Base-by-base conservation (phyloP, 2,888 invertebrate species). In the Cecidostiba fungosa region DNA sequence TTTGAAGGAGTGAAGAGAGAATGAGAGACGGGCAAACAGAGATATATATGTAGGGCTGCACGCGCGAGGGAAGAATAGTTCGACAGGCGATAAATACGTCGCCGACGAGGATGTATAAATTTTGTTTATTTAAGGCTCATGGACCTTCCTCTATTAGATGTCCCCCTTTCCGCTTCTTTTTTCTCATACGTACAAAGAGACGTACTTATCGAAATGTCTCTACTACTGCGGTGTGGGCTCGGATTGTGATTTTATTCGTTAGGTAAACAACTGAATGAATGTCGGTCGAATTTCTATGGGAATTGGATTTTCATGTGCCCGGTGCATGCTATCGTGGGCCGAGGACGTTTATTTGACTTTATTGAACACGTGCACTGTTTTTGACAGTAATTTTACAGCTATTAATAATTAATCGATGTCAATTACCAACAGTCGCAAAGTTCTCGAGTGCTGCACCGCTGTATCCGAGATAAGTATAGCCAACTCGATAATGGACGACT, bases 1-100 rank as follows among this genome's bases (percentile, higher is more conserved):
- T 84, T 82, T 79, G 77, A 70, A 47, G 82, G 73, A 59, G 74
- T 54, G 77, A 66, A 39, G 47, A 3, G 12, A 8, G 36, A 29
- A 39, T 12, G 69, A 54, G 73, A 74, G 26, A 26, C 29, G 23
- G 43, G 62, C 54, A 69, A 74, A 69, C 72, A 81, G 69, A 26
- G 83, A 79, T 23, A 16, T 50, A 50, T 50, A 19, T 74, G 6
- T 8, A 14, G 66, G 10, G 66, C 23, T 14, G 66, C 12, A 14
- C 23, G 29, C n/a, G n/a, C n/a, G n/a, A n/a, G n/a, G 3, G 66
- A 29, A 26, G 29, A 26, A 66, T 66, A 83, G 79, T 83, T 83
- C 78, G 83, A 83, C 80, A 29, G 77, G 23, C 76, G 80, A 83
- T 80, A 83, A 83, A 86, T 86, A 86, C 69, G 78, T 80, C 82